phyloP scores from a whole-genome alignment of 53 echinoderm and acorn worm genomes.

The Echinarachnius parma region DNA sequence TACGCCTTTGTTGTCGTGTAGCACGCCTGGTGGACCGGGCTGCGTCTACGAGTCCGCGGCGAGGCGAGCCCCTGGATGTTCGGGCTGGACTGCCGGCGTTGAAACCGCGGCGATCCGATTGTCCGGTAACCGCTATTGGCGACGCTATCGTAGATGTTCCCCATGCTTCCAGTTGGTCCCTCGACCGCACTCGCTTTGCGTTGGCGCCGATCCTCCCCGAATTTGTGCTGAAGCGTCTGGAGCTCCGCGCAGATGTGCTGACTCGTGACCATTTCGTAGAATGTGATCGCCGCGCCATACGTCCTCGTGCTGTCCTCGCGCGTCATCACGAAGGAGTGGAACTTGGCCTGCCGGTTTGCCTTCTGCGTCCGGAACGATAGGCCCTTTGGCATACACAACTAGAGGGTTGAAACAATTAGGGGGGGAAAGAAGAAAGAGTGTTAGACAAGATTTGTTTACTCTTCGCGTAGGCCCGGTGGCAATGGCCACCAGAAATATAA shows the following conservation, averaged over 20 bases:
- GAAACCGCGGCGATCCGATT: conserved; percentile 60
- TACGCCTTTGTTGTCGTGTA: conserved; percentile 52
- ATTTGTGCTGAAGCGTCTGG: conserved; percentile 64
- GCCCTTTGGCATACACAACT: conserved; percentile 99
- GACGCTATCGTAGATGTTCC: conserved; percentile 71
- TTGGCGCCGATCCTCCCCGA: conserved; percentile 51
- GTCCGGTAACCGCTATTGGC: conserved; percentile 36
- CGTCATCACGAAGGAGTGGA: conserved; percentile 93
- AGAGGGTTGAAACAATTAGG: conserved; percentile 8
- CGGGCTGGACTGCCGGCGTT: conserved; percentile 64
- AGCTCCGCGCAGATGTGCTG: conserved; percentile 59
- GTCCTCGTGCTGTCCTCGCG: conserved; percentile 78
- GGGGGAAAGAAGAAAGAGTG: conserved; percentile 15
- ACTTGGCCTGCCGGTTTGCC: conserved; percentile 70
- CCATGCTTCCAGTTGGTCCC: conserved; percentile 58
- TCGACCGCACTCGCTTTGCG: conserved; percentile 67
- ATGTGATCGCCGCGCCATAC: conserved; percentile 82
- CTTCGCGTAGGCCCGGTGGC: too few relatives aligned
- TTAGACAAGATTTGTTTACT: too few relatives aligned
- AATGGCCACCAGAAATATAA: too few relatives aligned
- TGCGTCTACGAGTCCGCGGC: conserved; percentile 61
- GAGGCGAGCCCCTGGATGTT: conserved; percentile 62
- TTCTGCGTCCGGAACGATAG: conserved; percentile 87
- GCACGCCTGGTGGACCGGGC: conserved; percentile 57
- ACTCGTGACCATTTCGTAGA: conserved; percentile 78